A percentile compares a stretch with the other conserved stretches of the same genome.
Evolutionary conservation across 2,888 invertebrate genomes (phyloP).

Genomic region (Homarus gammarus): DNA sequence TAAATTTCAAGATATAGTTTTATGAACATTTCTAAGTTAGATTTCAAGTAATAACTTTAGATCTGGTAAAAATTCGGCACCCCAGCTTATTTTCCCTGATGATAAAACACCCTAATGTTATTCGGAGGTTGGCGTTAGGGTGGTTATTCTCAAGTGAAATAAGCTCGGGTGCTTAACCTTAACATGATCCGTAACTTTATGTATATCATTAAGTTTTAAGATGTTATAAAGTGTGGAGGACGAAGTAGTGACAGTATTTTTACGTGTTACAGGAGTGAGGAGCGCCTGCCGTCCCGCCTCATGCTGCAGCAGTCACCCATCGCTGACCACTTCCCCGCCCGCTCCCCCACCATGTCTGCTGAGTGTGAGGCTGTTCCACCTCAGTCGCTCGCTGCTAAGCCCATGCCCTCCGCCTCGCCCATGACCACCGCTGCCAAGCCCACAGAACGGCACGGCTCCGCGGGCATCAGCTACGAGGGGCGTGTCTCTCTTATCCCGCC

Average conservation of each 20-base stretch:
- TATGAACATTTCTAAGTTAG: no score
- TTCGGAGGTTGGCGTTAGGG: no score
- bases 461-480: conserved; percentile 76
- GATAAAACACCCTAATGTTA: no score
- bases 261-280: conserved; percentile 38
- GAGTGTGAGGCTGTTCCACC: conserved; percentile 67
- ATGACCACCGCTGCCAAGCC: conserved; percentile 37
- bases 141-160: no score
- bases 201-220: no score
- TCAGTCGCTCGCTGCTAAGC: conserved; percentile 41
- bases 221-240: no score
- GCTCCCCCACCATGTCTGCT: conserved; percentile 53
- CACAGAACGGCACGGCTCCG: conserved; percentile 39
- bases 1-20: no score
- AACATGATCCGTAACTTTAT: no score
- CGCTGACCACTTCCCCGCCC: conserved; percentile 37
- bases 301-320: conserved; percentile 49
- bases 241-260: neutral
- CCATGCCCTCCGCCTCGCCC: conserved; percentile 49
- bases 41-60: no score
- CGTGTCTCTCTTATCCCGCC: conserved; percentile 76
- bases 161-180: no score
- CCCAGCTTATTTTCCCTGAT: no score
- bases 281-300: conserved; percentile 1
- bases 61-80: no score